Conservation (phyloP, 2,113 vertebrate genomes). For the Centropus unirufus region DNA sequence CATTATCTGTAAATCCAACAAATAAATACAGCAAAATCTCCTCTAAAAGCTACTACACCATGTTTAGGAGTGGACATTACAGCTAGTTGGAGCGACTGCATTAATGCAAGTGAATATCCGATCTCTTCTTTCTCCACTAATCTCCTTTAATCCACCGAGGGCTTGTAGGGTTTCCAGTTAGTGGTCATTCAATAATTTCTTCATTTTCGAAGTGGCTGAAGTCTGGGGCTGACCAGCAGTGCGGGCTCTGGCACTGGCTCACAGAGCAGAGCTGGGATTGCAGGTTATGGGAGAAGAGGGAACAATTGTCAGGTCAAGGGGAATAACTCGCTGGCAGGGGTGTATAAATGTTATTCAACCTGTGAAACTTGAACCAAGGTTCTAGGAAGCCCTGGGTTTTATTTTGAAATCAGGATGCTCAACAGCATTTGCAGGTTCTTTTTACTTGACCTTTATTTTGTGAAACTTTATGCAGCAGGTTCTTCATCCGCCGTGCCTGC, state of each 20-base stretch:
- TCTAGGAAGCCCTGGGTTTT: neutral
- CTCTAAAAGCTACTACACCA: neutral
- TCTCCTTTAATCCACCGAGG: neutral
- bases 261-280: neutral
- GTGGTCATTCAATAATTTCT: neutral
- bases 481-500: neutral
- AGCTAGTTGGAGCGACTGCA: neutral
- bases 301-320: neutral
- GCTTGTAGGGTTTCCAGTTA: neutral
- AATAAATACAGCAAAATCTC: neutral
- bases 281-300: neutral
- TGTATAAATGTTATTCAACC: neutral
- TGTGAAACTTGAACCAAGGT: neutral
- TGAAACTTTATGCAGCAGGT: neutral
- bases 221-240: neutral
- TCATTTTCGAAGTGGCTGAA: neutral
- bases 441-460: conserved; percentile 29
- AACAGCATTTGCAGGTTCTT: neutral
- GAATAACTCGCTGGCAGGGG: neutral
- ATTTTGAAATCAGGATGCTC: neutral
- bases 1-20: neutral
- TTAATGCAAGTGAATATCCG: neutral
- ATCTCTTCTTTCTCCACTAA: neutral
- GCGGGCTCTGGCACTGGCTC: neutral
- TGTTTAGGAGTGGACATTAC: neutral